phyloP scores from a whole-genome alignment of 2,888 invertebrate genomes.

The Tiliacea citrago region DNA sequence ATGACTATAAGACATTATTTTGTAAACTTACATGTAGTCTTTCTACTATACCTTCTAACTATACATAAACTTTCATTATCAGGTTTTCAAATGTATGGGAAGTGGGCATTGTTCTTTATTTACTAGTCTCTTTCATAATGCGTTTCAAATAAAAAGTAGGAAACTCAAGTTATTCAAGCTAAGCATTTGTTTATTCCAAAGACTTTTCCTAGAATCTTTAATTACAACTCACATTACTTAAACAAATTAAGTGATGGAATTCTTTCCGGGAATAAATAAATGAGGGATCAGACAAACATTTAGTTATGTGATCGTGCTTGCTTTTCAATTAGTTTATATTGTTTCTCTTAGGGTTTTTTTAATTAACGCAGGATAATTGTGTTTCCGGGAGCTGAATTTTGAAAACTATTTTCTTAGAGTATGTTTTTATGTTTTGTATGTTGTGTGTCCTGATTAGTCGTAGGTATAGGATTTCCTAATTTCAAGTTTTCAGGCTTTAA shows the following conservation, averaged over 20 bases:
- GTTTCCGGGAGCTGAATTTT: not conserved
- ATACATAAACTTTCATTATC: no score
- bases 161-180: not conserved
- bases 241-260: not conserved
- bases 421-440: no score
- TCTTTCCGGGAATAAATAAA: conserved; percentile 11
- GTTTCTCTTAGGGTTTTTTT: conserved; percentile 3
- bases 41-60: no score
- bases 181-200: not conserved
- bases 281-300: not conserved
- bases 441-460: not conserved
- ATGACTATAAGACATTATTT: no score
- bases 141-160: not conserved
- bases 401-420: not conserved
- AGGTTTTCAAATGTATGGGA: no score
- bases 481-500: not conserved
- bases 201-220: not conserved
- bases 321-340: conserved; percentile 24
- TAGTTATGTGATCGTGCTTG: not conserved
- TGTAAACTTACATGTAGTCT: no score
- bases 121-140: not conserved
- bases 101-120: no score
- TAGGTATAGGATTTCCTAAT: not conserved
- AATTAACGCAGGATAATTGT: conserved; percentile 13
- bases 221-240: not conserved